These are phyloP conservation scores for Leucania comma DNA, from an alignment of 2,888 invertebrate species.

Conservation along the genomic window DNA sequence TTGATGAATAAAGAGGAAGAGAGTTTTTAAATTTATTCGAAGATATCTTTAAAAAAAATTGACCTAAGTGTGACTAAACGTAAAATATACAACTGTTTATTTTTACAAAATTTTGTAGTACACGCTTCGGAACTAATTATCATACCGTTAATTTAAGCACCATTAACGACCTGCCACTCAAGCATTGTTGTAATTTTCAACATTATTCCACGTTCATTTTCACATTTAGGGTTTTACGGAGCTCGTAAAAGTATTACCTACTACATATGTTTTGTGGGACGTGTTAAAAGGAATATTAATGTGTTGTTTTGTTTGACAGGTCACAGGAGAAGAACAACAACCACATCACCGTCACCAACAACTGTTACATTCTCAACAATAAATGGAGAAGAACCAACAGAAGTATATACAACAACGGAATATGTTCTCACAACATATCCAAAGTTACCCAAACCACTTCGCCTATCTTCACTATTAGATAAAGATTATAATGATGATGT, in stretches of 20 bases:
- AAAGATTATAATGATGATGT: conserved; percentile 81
- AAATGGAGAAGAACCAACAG: conserved; percentile 76
- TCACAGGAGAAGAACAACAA: conserved; percentile 87
- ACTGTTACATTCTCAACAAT: conserved; percentile 76
- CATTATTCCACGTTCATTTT: conserved; percentile 40
- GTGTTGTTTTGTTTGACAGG: conserved; percentile 71
- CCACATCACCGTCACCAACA: conserved; percentile 78
- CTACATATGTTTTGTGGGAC: background rate
- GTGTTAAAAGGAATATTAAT: background rate
- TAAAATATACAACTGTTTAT: background rate
- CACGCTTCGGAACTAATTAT: conserved; percentile 30
- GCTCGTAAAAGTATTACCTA: conserved; percentile 28
- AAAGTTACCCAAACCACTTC: conserved; percentile 84
- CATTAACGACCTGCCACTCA: conserved; percentile 53
- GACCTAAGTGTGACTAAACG: background rate
- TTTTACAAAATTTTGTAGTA: conserved; percentile 15
- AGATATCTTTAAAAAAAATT: background rate
- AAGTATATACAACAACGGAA: conserved; percentile 76
- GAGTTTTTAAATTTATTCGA: background rate
- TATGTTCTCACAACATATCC: conserved; percentile 77
- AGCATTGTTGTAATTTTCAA: conserved; percentile 41
- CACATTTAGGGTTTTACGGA: conserved; percentile 12
- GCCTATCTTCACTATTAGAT: conserved; percentile 78
- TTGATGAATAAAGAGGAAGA: background rate
- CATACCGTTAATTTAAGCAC: conserved; percentile 21